Base-by-base conservation (phyloP, 2,113 vertebrate genomes). In the Centropus bengalensis region DNA sequence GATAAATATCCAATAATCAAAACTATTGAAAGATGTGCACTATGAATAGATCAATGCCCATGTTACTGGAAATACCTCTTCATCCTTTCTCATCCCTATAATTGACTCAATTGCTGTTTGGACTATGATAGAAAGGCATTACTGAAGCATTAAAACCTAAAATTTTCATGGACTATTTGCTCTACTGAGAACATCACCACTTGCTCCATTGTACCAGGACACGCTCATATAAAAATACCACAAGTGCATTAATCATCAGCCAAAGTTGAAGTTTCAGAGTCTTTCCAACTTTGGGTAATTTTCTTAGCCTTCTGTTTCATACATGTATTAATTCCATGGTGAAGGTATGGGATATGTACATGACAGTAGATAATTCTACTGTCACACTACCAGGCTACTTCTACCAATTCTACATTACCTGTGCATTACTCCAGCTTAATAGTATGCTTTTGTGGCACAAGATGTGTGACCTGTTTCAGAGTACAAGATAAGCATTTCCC, bases 91-190 rank as follows among this genome's bases (percentile, higher is more conserved):
- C 79, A 88, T 49, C 59, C 71, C 68, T 68, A 51, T 91, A 86
- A 94, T 56, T 86, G 84, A 91, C n/a, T 84, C 47, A 30, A 20
- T 58, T 49, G 78, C 71, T 32, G 15, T 85, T 92, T 83, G 42
- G 36, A 74, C 82, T 71, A 89, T 91, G 85, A 87, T 54, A 84
- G 91, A 94, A 89, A 81, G 84, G 74, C 62, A 85, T 82, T 84
- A 86, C 64, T 60, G 68, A 78, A 86, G 23, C 64, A 88, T 67
- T 96, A 86, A 83, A 93, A 86, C 40, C 74, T 55, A 49, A 23
- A n/a, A 77, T 93, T 90, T 91, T 90, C 76, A 90, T 49, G 60
- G 68, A 64, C 77, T 88, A 77, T 91, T 89, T 93, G 79, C 40
- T 91, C 56, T 79, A 36, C 70, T 58, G 40, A 93, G 82, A 89